Evolutionary conservation across 2,113 vertebrate species (phyloP).

Genomic region (Taxidea taxus): DNA sequence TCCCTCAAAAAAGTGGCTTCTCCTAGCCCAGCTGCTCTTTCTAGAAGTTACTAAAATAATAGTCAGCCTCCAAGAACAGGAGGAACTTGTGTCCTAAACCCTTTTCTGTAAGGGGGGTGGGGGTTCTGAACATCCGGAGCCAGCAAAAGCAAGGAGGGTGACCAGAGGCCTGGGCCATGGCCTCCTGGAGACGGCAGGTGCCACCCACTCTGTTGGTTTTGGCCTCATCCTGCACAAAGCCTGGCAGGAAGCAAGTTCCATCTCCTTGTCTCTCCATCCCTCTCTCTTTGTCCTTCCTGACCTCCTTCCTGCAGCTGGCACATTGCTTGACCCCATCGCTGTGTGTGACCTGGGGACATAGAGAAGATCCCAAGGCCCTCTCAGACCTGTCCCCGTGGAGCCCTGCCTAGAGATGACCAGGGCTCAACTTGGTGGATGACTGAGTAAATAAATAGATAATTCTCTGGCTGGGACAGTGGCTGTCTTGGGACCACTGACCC

Average conservation of each 20-base stretch:
- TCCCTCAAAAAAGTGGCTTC: neutral
- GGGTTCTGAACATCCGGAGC: neutral
- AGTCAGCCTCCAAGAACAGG: neutral
- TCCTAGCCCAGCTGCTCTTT: neutral
- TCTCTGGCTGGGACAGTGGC: neutral
- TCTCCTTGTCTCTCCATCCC: no score
- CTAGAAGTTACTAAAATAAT: neutral
- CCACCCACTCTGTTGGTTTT: fast-evolving
- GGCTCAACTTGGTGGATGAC: no score
- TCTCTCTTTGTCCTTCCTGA: neutral
- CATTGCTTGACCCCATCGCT: neutral
- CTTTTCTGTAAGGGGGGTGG: neutral
- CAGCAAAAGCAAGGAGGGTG: neutral
- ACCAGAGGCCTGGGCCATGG: neutral
- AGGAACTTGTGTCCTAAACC: neutral
- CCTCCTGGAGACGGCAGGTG: neutral
- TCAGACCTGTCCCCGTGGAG: neutral
- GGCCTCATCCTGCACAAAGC: neutral
- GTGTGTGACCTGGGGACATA: no score
- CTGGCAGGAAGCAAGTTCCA: neutral
- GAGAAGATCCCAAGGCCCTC: neutral
- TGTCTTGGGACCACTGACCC: fast-evolving
- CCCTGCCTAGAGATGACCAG: fast-evolving
- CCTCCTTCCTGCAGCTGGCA: neutral
- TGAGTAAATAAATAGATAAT: fast-evolving